Conservation (phyloP, 2,113 vertebrate genomes). For the Platysteira castanea region DNA sequence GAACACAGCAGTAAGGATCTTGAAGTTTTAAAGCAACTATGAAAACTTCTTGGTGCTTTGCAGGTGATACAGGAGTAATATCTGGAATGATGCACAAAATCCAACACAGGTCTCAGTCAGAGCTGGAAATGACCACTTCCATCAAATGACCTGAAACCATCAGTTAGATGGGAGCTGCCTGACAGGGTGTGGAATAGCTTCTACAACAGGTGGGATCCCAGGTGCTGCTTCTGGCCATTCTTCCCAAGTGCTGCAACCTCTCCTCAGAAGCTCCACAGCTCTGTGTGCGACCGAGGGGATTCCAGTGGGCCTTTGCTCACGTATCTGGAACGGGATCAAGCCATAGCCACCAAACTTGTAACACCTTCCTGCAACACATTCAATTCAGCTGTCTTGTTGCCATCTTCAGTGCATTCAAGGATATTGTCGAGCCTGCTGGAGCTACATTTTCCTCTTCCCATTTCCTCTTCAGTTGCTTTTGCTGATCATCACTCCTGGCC, state of each 20-base stretch:
- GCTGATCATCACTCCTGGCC: not conserved
- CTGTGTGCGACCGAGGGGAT: rapidly evolving
- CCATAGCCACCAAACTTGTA: not conserved
- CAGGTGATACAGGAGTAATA: not conserved
- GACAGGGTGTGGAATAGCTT: not conserved
- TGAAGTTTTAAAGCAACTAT: not conserved
- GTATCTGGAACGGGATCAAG: rapidly evolving
- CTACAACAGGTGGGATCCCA: rapidly evolving
- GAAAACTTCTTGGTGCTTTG: not conserved
- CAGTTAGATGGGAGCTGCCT: not conserved
- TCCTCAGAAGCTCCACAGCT: rapidly evolving
- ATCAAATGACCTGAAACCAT: not conserved
- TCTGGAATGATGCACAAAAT: not conserved
- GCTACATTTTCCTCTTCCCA: not conserved
- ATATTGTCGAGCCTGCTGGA: rapidly evolving
- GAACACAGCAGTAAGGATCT: not conserved
- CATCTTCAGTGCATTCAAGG: too few relatives aligned
- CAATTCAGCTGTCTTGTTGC: not conserved
- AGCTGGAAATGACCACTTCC: not conserved
- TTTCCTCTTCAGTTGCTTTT: not conserved
- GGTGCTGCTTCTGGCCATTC: not conserved
- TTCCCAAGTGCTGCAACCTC: not conserved
- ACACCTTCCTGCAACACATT: not conserved
- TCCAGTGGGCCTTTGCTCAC: not conserved
- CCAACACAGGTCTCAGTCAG: not conserved